Evolutionary conservation across 2,797 vertebrate species (phyloP), one percentile per base, ranked within the genome.

Genomic region (Sebastes elongatus): DNA sequence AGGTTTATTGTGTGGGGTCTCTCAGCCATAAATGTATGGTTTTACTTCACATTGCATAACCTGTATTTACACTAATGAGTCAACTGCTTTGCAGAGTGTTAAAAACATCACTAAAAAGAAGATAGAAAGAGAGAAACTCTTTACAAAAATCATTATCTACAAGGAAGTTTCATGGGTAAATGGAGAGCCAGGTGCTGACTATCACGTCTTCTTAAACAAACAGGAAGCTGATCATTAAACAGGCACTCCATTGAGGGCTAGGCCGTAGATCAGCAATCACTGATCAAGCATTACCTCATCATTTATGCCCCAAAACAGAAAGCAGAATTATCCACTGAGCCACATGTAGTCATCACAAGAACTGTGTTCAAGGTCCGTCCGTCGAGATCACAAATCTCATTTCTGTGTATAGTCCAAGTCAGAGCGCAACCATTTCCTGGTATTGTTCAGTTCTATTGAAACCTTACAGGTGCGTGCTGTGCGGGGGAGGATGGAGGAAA

Each of bases 391-490:
- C 22, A 65, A 71, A 57, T 57, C 23, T 64, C 42, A 14, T 85
- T 64, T 81, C 71, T 83, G 66, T 80, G 22, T 78, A 55, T 42
- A 78, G 59, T 63, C 69, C 35, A 22, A 74, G 74, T 74, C 35
- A 30, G 22, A 72, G 68, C 2, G 4, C 42, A 89, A 84, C 72
- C 74, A 91, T 86, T 95, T 96, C 95, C 96, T 94, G 80, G 69
- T 57, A 95, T 95, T 96, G 95, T 96, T 83, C 0, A 10, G 46
- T n/a, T 80, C 81, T 62, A 82, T 53, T 73, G 68, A 88, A 81
- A 72, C 46, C 62, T 35, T 80, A 85, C 94, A 95, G 95, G 93
- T 96, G 93, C 49, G 7, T 38, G 57, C 69, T 82, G 72, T 32
- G 53, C 9, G 75, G 35, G 62, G 61, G 76, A 8, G 80, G 56